phyloP scores from a whole-genome alignment of 2,888 invertebrate species.

The Drosophila colorata region DNA sequence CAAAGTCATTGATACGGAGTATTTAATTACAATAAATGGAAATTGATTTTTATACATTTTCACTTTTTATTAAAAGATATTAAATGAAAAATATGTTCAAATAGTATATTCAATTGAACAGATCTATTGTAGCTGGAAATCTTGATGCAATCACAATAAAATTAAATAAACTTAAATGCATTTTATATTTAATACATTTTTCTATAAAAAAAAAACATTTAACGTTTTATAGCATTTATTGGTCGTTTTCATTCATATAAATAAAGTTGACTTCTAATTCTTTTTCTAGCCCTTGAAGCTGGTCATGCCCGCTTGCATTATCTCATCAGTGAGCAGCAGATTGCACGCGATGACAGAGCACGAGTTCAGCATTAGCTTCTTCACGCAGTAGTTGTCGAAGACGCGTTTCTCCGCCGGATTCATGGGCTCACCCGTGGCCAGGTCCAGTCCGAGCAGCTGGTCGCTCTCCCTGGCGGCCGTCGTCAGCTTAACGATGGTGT shows the following conservation, averaged over 20 bases:
- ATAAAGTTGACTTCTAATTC: too few species aligned
- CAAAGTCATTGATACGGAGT: too few species aligned
- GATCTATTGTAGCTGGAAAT: too few species aligned
- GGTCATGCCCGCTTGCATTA: constrained; percentile 99
- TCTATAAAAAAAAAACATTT: too few species aligned
- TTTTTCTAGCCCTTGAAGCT: constrained; percentile 88
- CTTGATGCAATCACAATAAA: too few species aligned
- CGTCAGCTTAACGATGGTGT: constrained; percentile 96
- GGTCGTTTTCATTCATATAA: background rate
- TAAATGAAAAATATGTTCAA: too few species aligned
- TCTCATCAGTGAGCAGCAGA: constrained; percentile 98
- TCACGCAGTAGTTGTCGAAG: constrained; percentile 97
- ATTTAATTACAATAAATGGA: too few species aligned
- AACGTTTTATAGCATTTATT: background rate
- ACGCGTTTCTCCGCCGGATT: constrained; percentile 94
- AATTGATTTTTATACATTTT: too few species aligned
- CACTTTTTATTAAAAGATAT: too few species aligned
- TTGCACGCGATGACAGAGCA: constrained; percentile 99
- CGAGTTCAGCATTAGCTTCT: constrained; percentile 97
- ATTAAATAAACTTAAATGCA: too few species aligned
- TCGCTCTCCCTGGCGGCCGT: constrained; percentile 91
- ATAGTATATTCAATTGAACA: too few species aligned
- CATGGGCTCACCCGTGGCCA: constrained; percentile 94
- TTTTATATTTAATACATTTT: too few species aligned
- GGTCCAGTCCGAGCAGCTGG: constrained; percentile 94